Percentiles rank a stretch among this genome's conserved stretches.
Conservation (phyloP, 2,113 vertebrate species). For the Microtus ochrogaster region DNA sequence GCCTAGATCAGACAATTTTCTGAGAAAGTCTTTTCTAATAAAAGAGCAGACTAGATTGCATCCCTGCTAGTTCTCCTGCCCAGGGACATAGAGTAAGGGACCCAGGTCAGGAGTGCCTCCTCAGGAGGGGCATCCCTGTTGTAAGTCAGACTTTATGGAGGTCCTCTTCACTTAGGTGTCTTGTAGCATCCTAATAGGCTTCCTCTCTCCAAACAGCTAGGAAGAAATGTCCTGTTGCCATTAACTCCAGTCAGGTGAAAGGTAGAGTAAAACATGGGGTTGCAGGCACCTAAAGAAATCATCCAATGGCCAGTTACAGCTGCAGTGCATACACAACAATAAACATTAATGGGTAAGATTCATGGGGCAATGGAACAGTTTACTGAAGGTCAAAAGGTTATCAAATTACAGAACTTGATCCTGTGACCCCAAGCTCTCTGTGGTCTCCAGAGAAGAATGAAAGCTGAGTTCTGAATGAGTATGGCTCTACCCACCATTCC, state of each 20-base stretch:
- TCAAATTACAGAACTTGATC: conserved; percentile 4
- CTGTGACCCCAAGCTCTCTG: background rate
- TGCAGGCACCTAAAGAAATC: background rate
- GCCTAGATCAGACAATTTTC: background rate
- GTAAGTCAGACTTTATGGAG: background rate
- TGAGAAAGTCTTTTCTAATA: background rate
- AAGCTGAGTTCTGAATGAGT: background rate
- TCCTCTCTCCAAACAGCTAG: background rate
- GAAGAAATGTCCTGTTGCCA: background rate
- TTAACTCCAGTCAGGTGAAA: background rate
- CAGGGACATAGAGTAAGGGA: background rate
- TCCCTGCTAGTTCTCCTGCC: background rate
- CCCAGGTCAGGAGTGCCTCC: no score
- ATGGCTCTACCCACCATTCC: background rate
- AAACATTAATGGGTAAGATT: conserved; percentile 4
- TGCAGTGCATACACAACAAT: conserved; percentile 18
- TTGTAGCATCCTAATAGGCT: background rate
- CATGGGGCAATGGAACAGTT: background rate
- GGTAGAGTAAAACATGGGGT: background rate
- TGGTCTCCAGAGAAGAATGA: background rate
- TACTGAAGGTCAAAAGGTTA: conserved; percentile 36
- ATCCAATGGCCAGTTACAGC: background rate
- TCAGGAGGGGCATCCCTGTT: background rate
- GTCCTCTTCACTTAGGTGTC: background rate
- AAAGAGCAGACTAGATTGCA: background rate